Evolutionary conservation across 2,797 vertebrate genomes (phyloP).

Genomic region (Acridotheres tristis): DNA sequence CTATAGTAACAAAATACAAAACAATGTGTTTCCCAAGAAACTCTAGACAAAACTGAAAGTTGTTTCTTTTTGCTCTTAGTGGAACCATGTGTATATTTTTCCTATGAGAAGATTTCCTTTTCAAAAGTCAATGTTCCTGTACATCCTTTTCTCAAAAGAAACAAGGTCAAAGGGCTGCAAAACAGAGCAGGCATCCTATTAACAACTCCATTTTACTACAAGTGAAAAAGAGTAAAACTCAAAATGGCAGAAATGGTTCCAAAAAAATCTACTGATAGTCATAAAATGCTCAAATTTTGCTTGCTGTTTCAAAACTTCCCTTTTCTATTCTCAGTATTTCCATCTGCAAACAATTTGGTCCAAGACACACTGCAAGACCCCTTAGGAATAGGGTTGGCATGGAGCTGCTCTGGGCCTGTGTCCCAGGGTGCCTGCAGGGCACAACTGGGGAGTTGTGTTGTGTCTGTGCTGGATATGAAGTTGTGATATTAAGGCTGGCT

Average conservation of each 20-base stretch:
- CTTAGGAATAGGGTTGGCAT: neutral
- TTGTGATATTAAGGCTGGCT: too few relatives aligned
- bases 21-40: neutral
- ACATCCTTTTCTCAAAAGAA: neutral
- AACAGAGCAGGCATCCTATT: neutral
- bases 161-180: neutral
- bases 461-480: neutral
- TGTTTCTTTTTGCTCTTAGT: neutral
- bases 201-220: neutral
- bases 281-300: neutral
- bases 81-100: neutral
- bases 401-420: neutral
- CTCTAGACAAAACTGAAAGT: neutral
- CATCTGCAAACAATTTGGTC: neutral
- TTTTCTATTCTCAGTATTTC: neutral
- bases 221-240: neutral
- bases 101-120: neutral
- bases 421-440: neutral
- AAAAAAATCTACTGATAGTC: neutral
- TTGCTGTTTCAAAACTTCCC: neutral
- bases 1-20: neutral
- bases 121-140: neutral
- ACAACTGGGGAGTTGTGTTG: too few relatives aligned
- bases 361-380: neutral
- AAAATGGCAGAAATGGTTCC: neutral